Evolutionary conservation across 1,140 invertebrate species (phyloP), one percentile per base, ranked within the genome.

Genomic region (Pogonognathellus flavescens): DNA sequence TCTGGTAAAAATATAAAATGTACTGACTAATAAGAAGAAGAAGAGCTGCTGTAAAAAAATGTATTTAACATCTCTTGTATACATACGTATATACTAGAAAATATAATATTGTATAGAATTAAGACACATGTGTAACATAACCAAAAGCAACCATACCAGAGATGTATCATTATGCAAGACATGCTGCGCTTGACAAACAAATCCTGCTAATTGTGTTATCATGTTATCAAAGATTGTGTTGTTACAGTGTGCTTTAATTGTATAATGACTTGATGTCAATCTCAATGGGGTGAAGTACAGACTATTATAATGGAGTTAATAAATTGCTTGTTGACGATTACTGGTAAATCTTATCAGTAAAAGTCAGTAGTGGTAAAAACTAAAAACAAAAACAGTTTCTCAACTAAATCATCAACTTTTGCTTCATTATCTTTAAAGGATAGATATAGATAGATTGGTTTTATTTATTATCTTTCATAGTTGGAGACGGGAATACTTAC

Each of bases 211-310:
- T 41, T 41, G 31, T 41, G 31, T 41, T 41, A 41, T 41, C n/a
- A n/a, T 57, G 53, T 57, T 14, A 57, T 57, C 11, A 57, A 57
- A 41, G 31, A 41, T 41, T 41, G 31, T 57, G 53, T 57, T 57
- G 53, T 57, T 57, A 57, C 53, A 57, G 53, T 57, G 53, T 14
- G 53, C 53, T 57, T 57, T 57, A 57, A 57, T 57, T 57, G 53
- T 57, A n/a, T 57, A 57, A 57, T 57, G 53, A 57, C 11, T 14
- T 57, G 53, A 57, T 57, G 53, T 57, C 53, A n/a, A 57, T 57
- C 11, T 57, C 53, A 57, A 14, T 57, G 11, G n/a, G 53, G 31
- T 41, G 31, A 41, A 1, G 31, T 41, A 41, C 31, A 41, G 31
- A 41, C 31, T 41, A 57, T 14, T 14, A n/a, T n/a, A 1, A 14